phyloP scores from a whole-genome alignment of 2,113 vertebrate species.

The Xiphorhynchus elegans region DNA sequence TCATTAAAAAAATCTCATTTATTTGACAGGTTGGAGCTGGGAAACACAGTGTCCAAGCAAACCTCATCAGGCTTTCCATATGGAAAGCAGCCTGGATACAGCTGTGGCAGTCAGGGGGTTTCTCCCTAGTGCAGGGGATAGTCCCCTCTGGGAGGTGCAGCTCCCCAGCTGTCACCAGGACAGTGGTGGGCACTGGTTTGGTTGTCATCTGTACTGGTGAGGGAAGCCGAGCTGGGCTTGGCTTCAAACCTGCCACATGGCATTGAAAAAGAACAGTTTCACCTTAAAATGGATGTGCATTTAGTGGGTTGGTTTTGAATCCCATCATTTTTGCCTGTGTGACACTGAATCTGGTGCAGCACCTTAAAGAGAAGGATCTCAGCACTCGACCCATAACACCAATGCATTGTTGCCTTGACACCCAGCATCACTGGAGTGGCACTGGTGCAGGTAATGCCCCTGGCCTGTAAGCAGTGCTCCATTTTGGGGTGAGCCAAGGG shows the following conservation, averaged over 20 bases:
- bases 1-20: neutral
- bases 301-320: neutral
- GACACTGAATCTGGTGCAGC: neutral
- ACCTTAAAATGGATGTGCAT: neutral
- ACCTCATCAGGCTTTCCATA: neutral
- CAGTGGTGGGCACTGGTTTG: neutral
- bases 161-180: neutral
- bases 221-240: neutral
- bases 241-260: neutral
- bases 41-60: neutral
- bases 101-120: neutral
- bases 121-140: neutral
- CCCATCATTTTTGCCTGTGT: accelerated
- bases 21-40: neutral
- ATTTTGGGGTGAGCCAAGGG: neutral
- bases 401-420: accelerated
- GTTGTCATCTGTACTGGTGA: accelerated
- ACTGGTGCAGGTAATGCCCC: accelerated
- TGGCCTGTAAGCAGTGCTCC: neutral
- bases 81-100: neutral
- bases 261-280: neutral
- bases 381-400: neutral
- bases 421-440: accelerated
- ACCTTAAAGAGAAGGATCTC: neutral
- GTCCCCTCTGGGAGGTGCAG: neutral